Evolutionary conservation across 2,113 vertebrate genomes (phyloP).

Genomic region (Colinus virginianus): DNA sequence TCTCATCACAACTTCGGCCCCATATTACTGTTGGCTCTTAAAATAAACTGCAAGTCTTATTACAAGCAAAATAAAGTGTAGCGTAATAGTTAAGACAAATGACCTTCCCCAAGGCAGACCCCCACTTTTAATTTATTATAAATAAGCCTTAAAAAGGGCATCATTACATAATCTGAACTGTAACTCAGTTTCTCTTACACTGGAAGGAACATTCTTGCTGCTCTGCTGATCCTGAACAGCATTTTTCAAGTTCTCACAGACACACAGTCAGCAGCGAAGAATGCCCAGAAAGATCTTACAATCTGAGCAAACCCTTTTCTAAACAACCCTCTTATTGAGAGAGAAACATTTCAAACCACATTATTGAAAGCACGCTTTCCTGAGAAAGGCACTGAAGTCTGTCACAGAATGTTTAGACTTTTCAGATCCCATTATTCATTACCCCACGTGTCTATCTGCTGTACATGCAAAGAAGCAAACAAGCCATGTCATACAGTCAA

Average conservation of each 20-base stretch:
- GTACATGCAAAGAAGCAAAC: background rate
- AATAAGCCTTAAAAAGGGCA: background rate
- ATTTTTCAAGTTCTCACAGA: background rate
- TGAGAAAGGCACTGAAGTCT: background rate
- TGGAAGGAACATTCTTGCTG: background rate
- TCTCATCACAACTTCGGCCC: background rate
- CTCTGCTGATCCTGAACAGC: background rate
- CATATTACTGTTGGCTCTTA: accelerated
- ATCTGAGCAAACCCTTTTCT: background rate
- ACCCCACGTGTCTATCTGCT: background rate
- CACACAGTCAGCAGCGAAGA: background rate
- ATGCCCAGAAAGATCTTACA: background rate
- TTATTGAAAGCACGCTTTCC: background rate
- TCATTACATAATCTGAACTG: background rate
- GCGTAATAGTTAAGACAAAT: background rate
- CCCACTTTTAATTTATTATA: background rate
- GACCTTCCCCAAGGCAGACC: background rate
- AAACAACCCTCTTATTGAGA: background rate
- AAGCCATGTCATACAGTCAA: background rate
- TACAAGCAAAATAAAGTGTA: background rate
- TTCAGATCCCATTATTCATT: background rate
- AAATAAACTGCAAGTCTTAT: background rate
- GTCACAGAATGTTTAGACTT: background rate
- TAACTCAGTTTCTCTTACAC: background rate
- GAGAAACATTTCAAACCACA: background rate